A percentile compares a stretch with the other conserved stretches of the same genome.
phyloP scores from a whole-genome alignment of 2,888 invertebrate genomes.

The Poecilus cupreus region DNA sequence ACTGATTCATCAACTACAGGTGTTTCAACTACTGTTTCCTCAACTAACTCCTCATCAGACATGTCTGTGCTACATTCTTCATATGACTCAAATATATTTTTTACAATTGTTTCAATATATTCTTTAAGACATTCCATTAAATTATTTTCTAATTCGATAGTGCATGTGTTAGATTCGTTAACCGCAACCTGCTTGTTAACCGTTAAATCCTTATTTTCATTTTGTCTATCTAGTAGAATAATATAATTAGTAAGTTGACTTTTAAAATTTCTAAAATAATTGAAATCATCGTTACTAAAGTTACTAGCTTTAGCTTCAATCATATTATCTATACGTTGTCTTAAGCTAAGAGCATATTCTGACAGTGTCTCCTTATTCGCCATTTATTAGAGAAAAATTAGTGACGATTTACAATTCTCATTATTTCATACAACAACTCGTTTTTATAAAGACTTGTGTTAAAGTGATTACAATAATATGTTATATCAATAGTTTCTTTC shows the following conservation, averaged over 20 bases:
- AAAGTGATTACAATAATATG: neutral
- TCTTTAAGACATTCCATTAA: too few species aligned
- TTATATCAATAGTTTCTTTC: slow-evolving; percentile 25
- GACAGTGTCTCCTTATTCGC: neutral
- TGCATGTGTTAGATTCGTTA: neutral
- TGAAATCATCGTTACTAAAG: too few species aligned
- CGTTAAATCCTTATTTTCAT: neutral
- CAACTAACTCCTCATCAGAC: neutral
- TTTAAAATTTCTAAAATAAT: neutral
- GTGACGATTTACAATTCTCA: neutral
- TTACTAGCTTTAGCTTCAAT: neutral
- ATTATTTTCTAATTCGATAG: too few species aligned
- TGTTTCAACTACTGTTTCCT: neutral
- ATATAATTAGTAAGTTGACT: neutral
- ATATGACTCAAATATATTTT: too few species aligned
- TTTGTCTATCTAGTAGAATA: neutral
- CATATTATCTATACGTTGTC: neutral
- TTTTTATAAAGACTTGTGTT: neutral
- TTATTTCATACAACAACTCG: neutral
- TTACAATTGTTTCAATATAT: too few species aligned
- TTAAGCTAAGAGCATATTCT: neutral
- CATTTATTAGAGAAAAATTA: slow-evolving; percentile 19
- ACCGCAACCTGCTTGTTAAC: neutral
- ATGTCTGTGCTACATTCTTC: too few species aligned
- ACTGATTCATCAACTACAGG: too few species aligned